Evolutionary conservation across 2,113 vertebrate species (phyloP).

Genomic region (Glaucomys volans): DNA sequence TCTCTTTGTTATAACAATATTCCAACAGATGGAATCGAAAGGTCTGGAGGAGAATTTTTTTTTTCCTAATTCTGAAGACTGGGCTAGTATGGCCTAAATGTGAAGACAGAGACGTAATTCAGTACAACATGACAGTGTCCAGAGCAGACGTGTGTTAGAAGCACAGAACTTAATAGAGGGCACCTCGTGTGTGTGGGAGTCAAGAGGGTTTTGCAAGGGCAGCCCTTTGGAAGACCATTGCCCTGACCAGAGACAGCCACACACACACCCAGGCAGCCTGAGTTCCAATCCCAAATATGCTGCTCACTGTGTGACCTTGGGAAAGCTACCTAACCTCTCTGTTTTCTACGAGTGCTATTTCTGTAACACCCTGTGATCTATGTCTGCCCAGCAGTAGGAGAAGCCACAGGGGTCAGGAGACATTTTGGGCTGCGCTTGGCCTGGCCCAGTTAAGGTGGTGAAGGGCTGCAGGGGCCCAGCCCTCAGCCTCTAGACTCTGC

Average conservation of each 20-base stretch:
- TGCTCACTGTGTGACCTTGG: neutral
- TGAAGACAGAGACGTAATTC: neutral
- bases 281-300: neutral
- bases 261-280: neutral
- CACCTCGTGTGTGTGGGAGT: neutral
- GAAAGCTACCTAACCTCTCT: neutral
- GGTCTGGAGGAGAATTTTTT: neutral
- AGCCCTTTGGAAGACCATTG: neutral
- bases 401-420: neutral
- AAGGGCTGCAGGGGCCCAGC: neutral
- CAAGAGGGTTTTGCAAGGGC: neutral
- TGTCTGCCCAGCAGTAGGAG: neutral
- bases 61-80: neutral
- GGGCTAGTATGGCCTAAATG: neutral
- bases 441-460: too few species aligned
- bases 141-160: neutral
- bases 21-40: neutral
- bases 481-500: neutral
- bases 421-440: too few species aligned
- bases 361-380: neutral
- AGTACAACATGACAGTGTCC: neutral
- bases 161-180: neutral
- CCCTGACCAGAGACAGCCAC: neutral
- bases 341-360: neutral
- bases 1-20: neutral